Base-by-base conservation (phyloP, 2,113 vertebrate genomes). In the Zosterops hypoxanthus region DNA sequence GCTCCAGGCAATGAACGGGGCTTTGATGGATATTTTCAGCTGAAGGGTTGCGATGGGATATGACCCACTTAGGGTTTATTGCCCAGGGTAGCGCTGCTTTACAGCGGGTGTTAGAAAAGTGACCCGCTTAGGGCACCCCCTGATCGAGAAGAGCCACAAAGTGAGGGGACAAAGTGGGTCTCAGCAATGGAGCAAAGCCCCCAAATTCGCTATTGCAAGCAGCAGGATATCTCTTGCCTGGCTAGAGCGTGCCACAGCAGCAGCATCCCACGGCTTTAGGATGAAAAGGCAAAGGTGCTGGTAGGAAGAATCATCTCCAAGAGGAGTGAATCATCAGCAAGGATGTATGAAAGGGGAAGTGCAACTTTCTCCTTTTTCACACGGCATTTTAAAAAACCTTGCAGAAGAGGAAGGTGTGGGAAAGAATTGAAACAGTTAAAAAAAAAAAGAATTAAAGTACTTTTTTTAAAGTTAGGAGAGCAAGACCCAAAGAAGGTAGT, bases 351-450 rank as follows among this genome's bases (percentile, higher is more conserved):
- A 94, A 91, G 59, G 73, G 65, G 88, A 97, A 95, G 49, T 31
- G 73, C 20, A 71, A 95, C 89, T 95, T 97, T 92, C 93, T 96
- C 92, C 80, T 2, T 5, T 79, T 88, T 79, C 76, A 59, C 24
- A 19, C 7, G 8, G 29, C 29, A 9, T 59, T 66, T 75, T 2
- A 8, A 55, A 85, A 78, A 59, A 28, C 3, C n/a, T 0, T 59
- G 12, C 6, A 36, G 59, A 77, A n/a, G 20, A 15, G 42, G 50
- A 87, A 65, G 75, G 42, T 76, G 57, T 65, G 82, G 63, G 83
- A 85, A 94, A 85, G 33, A 79, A 75, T 21, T 55, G 14, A 19
- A 61, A 47, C 34, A 34, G 8, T 52, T n/a, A n/a, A n/a, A 16
- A 52, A 52, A 53, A 55, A 53, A 31, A 55, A 31, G 20, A 33